A percentile compares a stretch with the other conserved stretches of the same genome.
Conservation (phyloP, 2,888 invertebrate genomes). For the Ophion ventricosus region DNA sequence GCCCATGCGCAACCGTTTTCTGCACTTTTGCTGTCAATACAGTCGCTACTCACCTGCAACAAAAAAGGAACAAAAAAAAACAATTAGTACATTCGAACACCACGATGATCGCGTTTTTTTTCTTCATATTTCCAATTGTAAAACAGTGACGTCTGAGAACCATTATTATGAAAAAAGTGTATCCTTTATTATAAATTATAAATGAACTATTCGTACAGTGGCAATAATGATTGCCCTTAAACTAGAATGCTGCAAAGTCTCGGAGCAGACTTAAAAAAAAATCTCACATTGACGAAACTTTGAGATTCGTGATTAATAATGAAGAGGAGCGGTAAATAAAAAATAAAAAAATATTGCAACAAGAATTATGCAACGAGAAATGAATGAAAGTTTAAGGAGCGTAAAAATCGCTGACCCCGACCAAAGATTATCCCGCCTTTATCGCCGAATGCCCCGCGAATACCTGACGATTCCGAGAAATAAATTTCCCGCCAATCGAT, state of each 20-base stretch:
- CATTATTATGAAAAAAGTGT: too few relatives aligned
- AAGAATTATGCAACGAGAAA: not conserved
- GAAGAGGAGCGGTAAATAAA: not conserved
- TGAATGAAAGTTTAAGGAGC: not conserved
- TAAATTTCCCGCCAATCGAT: constrained; percentile 36
- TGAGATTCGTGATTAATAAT: not conserved
- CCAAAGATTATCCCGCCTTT: constrained; percentile 11
- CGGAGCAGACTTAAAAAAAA: too few relatives aligned
- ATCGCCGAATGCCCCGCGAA: constrained; percentile 4
- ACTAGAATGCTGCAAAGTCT: too few relatives aligned
- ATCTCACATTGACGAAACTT: too few relatives aligned
- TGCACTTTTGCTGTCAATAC: not conserved
- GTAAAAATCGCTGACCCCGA: constrained; percentile 13
- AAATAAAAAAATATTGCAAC: not conserved
- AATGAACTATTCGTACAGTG: too few relatives aligned
- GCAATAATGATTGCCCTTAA: too few relatives aligned
- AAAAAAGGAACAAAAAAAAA: constrained; percentile 11
- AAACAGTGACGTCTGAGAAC: too few relatives aligned
- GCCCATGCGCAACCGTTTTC: not conserved
- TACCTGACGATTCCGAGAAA: constrained; percentile 42
- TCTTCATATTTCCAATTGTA: too few relatives aligned
- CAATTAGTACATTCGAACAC: not conserved
- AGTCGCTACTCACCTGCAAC: constrained; percentile 29
- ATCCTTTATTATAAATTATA: too few relatives aligned
- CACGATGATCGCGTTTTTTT: too few relatives aligned